Base-by-base conservation (phyloP, 2,888 invertebrate species). In the Megastigmus dorsalis region DNA sequence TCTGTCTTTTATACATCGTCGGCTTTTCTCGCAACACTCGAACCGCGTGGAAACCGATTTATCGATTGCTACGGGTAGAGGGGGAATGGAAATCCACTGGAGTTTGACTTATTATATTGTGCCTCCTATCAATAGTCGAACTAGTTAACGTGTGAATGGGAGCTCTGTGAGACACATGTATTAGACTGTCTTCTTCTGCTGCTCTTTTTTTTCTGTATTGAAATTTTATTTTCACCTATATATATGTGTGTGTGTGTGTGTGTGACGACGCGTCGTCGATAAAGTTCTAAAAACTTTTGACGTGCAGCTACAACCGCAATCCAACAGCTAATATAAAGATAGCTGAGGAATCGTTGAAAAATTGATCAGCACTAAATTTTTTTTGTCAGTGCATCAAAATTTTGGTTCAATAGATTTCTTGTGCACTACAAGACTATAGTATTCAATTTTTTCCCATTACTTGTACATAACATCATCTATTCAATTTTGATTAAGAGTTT, bases 41-140 rank as follows among this genome's bases (percentile, higher is more conserved):
- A 69, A 78, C 59, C 77, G n/a, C n/a, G 77, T 78, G 79, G 77
- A 79, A 81, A 78, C 78, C 80, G 79, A 80, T 81, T 80, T 79
- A 80, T 80, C 79, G 79, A 77, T 67, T 73, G 48, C 59, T 30
- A 30, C 55, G 48, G 52, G 10, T 36, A 13, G 43, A 13, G 36
- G 18, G 48, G 48, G 45, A 36, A 15, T 55, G 57, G 26, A 65
- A 65, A 70, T 65, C 65, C 69, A 23, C n/a, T 13, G 13, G 62
- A 69, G 65, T 60, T 70, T 65, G 48, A 75, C 59, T 66, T 60
- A n/a, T n/a, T n/a, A 66, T 62, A 71, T 62, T 71, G 66, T 43
- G 15, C 13, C 36, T 33, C 48, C 38, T 67, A 71, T 71, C 71
- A 71, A 75, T 71, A 62, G 15, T 30, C 43, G 52, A 66, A 71